Percentiles rank a stretch among this genome's conserved stretches.
These are phyloP conservation scores for Arothron firmamentum DNA, from an alignment of 2,113 vertebrate genomes.

Conservation along the genomic window DNA sequence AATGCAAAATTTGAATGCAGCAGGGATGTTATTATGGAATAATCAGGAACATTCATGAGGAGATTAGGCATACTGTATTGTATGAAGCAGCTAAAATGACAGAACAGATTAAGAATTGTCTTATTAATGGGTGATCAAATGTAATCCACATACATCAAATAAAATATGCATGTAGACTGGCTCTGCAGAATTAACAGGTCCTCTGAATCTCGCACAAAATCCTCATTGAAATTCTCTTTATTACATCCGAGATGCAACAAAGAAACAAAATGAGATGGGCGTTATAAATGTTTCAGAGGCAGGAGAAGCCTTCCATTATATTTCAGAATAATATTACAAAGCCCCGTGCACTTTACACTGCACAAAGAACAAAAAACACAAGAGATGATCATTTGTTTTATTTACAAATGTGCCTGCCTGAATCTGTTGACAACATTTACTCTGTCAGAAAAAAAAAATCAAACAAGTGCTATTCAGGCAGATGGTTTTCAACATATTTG, in stretches of 20 bases:
- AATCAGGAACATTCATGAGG: conserved; percentile 46
- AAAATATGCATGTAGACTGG: conserved; percentile 67
- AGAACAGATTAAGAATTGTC: conserved; percentile 36
- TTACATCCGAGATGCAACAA: conserved; percentile 38
- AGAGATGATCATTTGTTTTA: conserved; percentile 65
- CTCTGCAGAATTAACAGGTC: conserved; percentile 59
- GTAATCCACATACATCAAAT: conserved; percentile 53
- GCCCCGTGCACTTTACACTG: conserved; percentile 5
- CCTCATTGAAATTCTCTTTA: conserved; percentile 70
- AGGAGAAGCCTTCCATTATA: conserved; percentile 37
- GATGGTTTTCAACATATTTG: conserved; percentile 58
- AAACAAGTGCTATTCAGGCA: conserved; percentile 48
- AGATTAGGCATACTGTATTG: conserved; percentile 40
- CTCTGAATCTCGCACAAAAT: conserved; percentile 61
- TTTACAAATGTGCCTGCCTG: conserved; percentile 73
- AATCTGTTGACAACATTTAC: conserved; percentile 41
- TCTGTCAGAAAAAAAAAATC: conserved; percentile 33
- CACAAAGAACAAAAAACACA: conserved; percentile 11
- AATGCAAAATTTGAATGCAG: too few relatives aligned
- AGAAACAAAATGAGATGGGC: conserved; percentile 28
- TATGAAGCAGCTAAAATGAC: conserved; percentile 31
- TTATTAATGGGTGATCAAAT: conserved; percentile 60
- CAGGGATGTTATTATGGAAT: conserved; percentile 4
- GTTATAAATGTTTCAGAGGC: conserved; percentile 47
- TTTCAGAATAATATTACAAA: conserved; percentile 18